Evolutionary conservation across 2,888 invertebrate genomes (phyloP).

Genomic region (Pyrochroa serraticornis): DNA sequence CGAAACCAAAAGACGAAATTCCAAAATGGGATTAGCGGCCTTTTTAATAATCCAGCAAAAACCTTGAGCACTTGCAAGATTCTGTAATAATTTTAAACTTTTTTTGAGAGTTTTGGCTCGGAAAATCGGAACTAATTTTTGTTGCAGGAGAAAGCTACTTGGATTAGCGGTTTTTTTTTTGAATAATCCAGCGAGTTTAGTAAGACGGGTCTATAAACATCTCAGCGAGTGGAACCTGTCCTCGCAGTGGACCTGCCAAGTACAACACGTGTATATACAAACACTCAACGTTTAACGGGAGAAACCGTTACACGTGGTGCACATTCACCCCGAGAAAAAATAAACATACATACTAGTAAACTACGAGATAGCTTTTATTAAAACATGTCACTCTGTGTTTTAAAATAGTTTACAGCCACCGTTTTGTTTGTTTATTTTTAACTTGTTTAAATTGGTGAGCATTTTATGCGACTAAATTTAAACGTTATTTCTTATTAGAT

Average conservation of each 20-base stretch:
- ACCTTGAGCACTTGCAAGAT: no score
- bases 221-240: slow-evolving; percentile 32
- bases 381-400: slow-evolving; percentile 29
- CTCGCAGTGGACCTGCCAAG: slow-evolving; percentile 29
- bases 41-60: no score
- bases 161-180: slow-evolving; percentile 26
- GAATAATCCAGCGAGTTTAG: slow-evolving; percentile 24
- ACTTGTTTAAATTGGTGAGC: slow-evolving; percentile 10
- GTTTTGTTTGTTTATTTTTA: slow-evolving; percentile 26
- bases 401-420: slow-evolving; percentile 21
- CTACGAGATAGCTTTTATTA: slow-evolving; percentile 29
- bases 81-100: no score
- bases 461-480: not conserved
- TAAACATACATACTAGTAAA: slow-evolving; percentile 21
- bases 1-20: no score
- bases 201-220: slow-evolving; percentile 29
- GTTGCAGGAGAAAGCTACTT: not conserved
- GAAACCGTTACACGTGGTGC: slow-evolving; percentile 29
- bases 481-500: no score
- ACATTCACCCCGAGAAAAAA: slow-evolving; percentile 29
- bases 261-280: slow-evolving; percentile 26
- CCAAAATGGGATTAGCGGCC: no score
- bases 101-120: no score
- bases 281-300: slow-evolving; percentile 19
- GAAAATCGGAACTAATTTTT: no score